Evolutionary conservation across 2,888 invertebrate genomes (phyloP), one percentile per base, ranked within the genome.

Genomic region (Mycogona germanica): DNA sequence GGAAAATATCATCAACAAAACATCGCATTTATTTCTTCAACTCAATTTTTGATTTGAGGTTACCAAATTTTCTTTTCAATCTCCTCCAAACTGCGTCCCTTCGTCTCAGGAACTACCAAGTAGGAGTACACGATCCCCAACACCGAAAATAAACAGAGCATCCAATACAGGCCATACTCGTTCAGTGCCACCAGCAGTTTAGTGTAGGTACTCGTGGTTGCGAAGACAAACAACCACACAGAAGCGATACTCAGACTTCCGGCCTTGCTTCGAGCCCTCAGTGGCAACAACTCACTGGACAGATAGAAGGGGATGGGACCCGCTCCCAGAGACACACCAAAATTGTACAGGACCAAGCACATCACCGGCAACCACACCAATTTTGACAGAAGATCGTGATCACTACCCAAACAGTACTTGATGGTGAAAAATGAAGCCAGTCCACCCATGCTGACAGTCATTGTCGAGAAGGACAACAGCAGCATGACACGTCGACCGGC

Each of bases 401-500:
- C 30, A 29, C n/a, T 23, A 5, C 5, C 1, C 17, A 19, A 12
- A 21, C 9, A 26, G 26, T 49, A 17, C n/a, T 28, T 19, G 1
- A 54, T 21, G 2, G 40, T 54, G 30, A 54, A 54, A 30, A n/a
- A 54, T 1, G 37, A n/a, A n/a, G 49, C 54, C 19, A 54, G 28
- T 9, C 30, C 40, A 1, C 19, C 17, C 30, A 54, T 2, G 29
- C 54, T 42, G 4, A 60, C 26, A 17, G 52, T 44, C 35, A 59
- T 55, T 14, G 52, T 12, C 1, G 30, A 14, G 14, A 47, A 53
- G 17, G 59, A 59, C 19, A 47, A 19, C 7, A 60, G 29, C 9
- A 60, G 46, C 35, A 59, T 52, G 6, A 52, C 12, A 42, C 51
- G 14, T 38, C 53, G 30, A 12, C 57, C 57, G 17, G 51, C 49